Evolutionary conservation across 30 jellyfish, hydroid and myxozoan species (phyloP).

Genomic region (Hydractinia echinata): DNA sequence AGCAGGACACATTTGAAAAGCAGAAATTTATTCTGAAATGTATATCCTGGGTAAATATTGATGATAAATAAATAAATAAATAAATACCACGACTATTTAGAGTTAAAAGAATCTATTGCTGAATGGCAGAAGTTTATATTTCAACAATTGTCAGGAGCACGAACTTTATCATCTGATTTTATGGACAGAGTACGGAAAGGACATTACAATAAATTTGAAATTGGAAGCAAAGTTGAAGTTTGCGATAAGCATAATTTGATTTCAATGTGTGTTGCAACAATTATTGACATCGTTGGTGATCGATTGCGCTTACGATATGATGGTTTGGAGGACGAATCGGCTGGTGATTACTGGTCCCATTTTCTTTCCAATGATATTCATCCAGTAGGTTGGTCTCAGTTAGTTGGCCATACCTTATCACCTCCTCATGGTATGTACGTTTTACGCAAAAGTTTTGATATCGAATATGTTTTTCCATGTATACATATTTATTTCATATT

Average conservation of each 20-base stretch:
- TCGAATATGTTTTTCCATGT: not conserved
- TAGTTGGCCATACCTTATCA: conserved; percentile 86
- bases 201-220: conserved; percentile 74
- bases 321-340: conserved; percentile 76
- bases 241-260: conserved; percentile 70
- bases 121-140: conserved; percentile 87
- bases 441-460: not conserved
- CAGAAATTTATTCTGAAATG: too few relatives aligned
- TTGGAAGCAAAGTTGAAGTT: conserved; percentile 91
- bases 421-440: conserved; percentile 82
- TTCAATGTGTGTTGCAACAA: conserved; percentile 96
- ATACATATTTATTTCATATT: not conserved
- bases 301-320: conserved; percentile 86
- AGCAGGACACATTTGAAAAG: too few relatives aligned
- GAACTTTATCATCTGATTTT: conserved; percentile 85
- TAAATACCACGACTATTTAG: not conserved
- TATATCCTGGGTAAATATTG: too few relatives aligned
- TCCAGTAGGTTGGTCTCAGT: conserved; percentile 97
- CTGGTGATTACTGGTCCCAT: conserved; percentile 79
- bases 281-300: conserved; percentile 88
- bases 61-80: not conserved
- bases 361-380: conserved; percentile 83
- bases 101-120: not conserved
- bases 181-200: conserved; percentile 80
- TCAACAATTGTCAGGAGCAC: conserved; percentile 80